Evolutionary conservation across 2,113 vertebrate species (phyloP).

Genomic region (Ahaetulla prasina): DNA sequence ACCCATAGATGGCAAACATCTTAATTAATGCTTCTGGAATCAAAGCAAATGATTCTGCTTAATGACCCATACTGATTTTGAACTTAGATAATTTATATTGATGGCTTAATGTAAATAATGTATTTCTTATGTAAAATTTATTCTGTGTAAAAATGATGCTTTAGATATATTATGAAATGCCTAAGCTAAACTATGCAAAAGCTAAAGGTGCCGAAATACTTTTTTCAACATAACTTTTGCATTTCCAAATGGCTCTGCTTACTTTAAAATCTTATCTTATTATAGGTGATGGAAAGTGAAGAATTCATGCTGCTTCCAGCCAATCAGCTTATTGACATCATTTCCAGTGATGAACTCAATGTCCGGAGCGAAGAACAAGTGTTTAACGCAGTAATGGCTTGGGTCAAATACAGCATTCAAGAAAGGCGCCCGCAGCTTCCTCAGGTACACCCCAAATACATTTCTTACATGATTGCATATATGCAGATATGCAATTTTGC

Average conservation of each 20-base stretch:
- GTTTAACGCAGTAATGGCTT: constrained; percentile 97
- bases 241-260: background rate
- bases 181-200: background rate
- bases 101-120: background rate
- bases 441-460: constrained; percentile 73
- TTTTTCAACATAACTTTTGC: background rate
- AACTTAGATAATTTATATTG: background rate
- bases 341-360: constrained; percentile 96
- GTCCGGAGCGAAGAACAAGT: constrained; percentile 98
- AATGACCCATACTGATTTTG: background rate
- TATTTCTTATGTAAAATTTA: background rate
- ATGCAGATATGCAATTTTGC: background rate
- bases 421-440: constrained; percentile 92
- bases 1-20: background rate
- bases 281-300: constrained; percentile 97
- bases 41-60: background rate
- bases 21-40: background rate
- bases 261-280: background rate
- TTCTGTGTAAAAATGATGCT: background rate
- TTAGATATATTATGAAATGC: background rate
- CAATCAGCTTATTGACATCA: constrained; percentile 97
- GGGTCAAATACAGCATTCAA: constrained; percentile 99
- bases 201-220: background rate
- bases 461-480: background rate
- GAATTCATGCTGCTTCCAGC: constrained; percentile 98